Base-by-base conservation (phyloP, 2,888 invertebrate species). In the Standfussiana lucernea region DNA sequence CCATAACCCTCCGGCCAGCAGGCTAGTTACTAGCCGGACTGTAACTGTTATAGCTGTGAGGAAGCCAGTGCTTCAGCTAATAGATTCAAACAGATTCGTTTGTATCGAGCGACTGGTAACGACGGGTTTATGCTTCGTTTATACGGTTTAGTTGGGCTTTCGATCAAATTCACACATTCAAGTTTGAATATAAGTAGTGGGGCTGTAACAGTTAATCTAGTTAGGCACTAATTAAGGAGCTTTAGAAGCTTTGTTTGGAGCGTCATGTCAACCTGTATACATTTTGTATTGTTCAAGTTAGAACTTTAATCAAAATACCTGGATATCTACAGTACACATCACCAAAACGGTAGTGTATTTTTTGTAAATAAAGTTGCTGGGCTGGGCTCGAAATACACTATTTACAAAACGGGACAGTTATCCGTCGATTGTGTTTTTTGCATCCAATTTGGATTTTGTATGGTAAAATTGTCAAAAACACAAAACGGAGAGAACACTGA, bases 31-130 rank as follows among this genome's bases (percentile, higher is more conserved):
- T 40, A 40, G 40, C 40, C n/a, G 4, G 40, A 28, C 40, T 64
- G 1, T 64, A 64, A 64, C 64, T 40, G 64, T 64, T 40, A 64
- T 72, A 50, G 80, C 47, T 35, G n/a, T 28, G 40, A 70, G 73
- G 45, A 68, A 76, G 64, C 10, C 40, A 75, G 42, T 3, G 68
- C 47, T 42, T 28, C 28, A 15, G 32, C 28, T 76, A 84, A 83
- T 61, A 65, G 83, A 84, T 74, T 77, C 73, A 45, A 76, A 74
- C 53, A 35, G 69, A 83, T 64, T 64, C 35, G 28, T 50, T 84
- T 62, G 69, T 83, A 80, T 69, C 68, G 42, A 40, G 37, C 37
- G 40, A 72, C 37, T 62, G 61, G 32, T 67, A 45, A 62, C 66
- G 45, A 50, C 15, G 32, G 61, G 66, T 84, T 76, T 76, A 84